Base-by-base conservation (phyloP, 2,888 invertebrate species). In the Seira ritae region DNA sequence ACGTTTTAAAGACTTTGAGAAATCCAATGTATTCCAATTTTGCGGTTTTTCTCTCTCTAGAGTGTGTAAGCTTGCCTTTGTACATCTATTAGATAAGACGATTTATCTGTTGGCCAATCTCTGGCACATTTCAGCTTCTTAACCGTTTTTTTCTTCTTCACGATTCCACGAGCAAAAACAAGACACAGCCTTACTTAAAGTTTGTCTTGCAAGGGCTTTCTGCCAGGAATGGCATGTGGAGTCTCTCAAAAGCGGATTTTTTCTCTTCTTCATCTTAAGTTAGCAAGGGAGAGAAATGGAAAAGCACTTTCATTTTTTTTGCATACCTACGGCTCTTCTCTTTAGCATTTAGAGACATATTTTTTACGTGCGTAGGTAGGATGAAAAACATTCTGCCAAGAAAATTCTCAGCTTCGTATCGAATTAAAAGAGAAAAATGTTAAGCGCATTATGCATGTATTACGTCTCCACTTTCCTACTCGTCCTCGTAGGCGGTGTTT, bases 41-140 rank as follows among this genome's bases (percentile, higher is more conserved):
- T 55, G 55, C 15, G 55, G 55, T 55, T 55, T n/a, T 31, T 31
- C 31, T 8, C 8, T 31, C 31, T 31, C n/a, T n/a, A n/a, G n/a
- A n/a, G n/a, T n/a, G n/a, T n/a, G n/a, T n/a, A n/a, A n/a, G n/a
- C n/a, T 31, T 8, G 31, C 31, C 15, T 55, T 55, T 68, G 68
- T 68, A 68, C 67, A 75, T 75, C 75, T 67, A 75, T 68, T 50
- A 75, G 65, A 77, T 70, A 62, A 70, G 42, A 77, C 20, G 68
- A 62, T 77, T 78, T 78, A 78, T 78, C 71, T 71, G 65, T 19
- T 71, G 66, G 78, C 71, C 71, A 71, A 71, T 78, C 78, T 78
- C 66, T 78, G 78, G 78, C 78, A 78, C 46, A 62, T 76, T 76
- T 60, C 23, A 50, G 20, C 70, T 68, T 68, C 15, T 55, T 55